These are phyloP conservation scores for Rhagium mordax DNA, from an alignment of 2,888 invertebrate genomes.

Conservation along the genomic window DNA sequence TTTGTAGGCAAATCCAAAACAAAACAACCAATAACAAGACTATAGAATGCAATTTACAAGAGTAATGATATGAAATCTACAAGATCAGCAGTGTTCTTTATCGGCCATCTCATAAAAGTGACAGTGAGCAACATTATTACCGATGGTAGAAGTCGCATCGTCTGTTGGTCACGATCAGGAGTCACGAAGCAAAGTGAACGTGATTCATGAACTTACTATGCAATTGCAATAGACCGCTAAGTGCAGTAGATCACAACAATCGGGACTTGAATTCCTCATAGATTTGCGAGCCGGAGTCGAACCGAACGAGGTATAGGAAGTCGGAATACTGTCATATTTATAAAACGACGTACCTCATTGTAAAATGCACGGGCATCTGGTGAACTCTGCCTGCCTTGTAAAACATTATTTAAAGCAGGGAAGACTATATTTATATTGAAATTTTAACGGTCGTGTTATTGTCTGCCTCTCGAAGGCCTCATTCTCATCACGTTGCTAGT, in stretches of 20 bases:
- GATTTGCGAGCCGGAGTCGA: background rate
- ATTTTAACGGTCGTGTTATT: constrained; percentile 29
- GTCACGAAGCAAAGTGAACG: constrained; percentile 64
- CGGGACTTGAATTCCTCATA: constrained; percentile 32
- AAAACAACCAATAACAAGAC: constrained; percentile 43
- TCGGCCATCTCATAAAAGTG: constrained; percentile 62
- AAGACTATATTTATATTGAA: constrained; percentile 29
- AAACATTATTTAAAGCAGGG: constrained; percentile 28
- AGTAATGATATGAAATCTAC: constrained; percentile 56
- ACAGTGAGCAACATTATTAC: constrained; percentile 66
- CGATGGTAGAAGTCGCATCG: constrained; percentile 54
- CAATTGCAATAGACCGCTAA: constrained; percentile 43
- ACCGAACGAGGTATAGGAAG: constrained; percentile 28
- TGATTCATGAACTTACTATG: constrained; percentile 63
- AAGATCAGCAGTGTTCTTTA: constrained; percentile 58
- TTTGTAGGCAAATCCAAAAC: constrained; percentile 34
- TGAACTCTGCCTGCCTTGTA: constrained; percentile 18
- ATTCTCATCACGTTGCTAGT: constrained; percentile 19
- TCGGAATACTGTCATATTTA: constrained; percentile 21
- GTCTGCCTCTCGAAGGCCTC: background rate
- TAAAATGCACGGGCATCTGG: constrained; percentile 6
- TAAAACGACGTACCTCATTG: constrained; percentile 4
- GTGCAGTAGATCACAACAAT: constrained; percentile 51
- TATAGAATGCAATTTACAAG: constrained; percentile 50
- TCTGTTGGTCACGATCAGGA: constrained; percentile 59